A percentile compares a stretch with the other conserved stretches of the same genome.
Conservation (phyloP, 2,113 vertebrate species). For the Scopus umbretta region DNA sequence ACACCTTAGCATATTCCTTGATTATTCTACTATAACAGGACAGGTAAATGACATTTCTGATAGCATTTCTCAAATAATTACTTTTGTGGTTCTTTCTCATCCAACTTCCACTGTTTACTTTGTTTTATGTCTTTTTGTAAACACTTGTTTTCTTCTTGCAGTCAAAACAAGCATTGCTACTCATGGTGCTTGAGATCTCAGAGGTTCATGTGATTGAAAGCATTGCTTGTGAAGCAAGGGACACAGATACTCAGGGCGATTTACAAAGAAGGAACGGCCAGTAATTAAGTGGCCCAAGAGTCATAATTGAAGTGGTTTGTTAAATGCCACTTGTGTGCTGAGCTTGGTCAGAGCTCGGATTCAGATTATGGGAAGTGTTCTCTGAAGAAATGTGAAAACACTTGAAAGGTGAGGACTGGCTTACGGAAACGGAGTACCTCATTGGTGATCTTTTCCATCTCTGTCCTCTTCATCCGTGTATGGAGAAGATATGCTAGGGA, state of each 20-base stretch:
- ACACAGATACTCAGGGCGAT: background rate
- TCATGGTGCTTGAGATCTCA: background rate
- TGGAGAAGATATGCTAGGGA: background rate
- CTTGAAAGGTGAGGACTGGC: background rate
- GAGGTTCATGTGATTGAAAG: background rate
- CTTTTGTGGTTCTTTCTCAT: background rate
- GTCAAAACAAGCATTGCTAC: background rate
- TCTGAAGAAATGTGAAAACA: background rate
- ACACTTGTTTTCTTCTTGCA: background rate
- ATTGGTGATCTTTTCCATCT: background rate
- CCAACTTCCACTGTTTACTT: background rate
- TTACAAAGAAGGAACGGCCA: background rate
- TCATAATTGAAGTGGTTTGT: background rate
- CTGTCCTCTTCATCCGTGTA: background rate
- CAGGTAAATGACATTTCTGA: background rate
- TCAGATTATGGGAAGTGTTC: background rate
- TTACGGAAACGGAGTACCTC: background rate
- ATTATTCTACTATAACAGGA: background rate
- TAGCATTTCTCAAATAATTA: background rate
- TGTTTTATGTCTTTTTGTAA: background rate
- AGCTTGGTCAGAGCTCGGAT: slow-evolving; percentile 5
- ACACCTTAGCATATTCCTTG: background rate
- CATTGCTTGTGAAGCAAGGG: background rate
- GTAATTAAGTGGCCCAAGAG: background rate
- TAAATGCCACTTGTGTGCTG: background rate